A percentile compares a stretch with the other conserved stretches of the same genome.
Conservation (phyloP, 2,113 vertebrate genomes). For the Lucifuga dentata region DNA sequence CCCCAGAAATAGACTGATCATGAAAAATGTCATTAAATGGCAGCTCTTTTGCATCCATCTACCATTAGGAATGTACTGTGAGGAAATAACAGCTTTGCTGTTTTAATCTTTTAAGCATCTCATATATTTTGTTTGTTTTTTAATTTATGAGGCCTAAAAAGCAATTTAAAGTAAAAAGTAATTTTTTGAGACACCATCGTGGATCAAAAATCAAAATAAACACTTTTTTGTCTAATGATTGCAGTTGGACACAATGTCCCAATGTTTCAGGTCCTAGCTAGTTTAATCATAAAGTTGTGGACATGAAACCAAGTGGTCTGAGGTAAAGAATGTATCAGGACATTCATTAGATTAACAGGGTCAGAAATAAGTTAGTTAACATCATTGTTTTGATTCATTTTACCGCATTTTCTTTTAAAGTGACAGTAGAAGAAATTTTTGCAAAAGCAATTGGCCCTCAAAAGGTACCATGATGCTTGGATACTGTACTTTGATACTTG, state of each 20-base stretch:
- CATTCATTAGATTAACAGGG: conserved; percentile 2
- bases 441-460: background rate
- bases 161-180: conserved; percentile 4
- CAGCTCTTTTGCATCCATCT: background rate
- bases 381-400: too few species aligned
- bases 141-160: background rate
- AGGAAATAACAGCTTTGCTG: conserved; percentile 14
- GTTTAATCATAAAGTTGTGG: too few species aligned
- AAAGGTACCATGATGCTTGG: background rate
- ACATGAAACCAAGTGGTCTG: conserved; percentile 2
- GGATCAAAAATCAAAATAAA: conserved; percentile 24
- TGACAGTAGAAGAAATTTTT: background rate
- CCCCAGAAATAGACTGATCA: conserved; percentile 11
- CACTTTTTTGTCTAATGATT: conserved; percentile 15
- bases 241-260: background rate
- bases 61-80: background rate
- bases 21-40: conserved; percentile 16
- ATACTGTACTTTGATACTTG: background rate
- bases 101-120: conserved; percentile 17
- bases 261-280: too few species aligned
- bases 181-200: conserved; percentile 5
- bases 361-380: background rate
- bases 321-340: too few species aligned
- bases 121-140: conserved; percentile 12
- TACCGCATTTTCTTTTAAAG: too few species aligned